phyloP scores from a whole-genome alignment of 2,888 invertebrate genomes.

The Microctonus hyperodae region DNA sequence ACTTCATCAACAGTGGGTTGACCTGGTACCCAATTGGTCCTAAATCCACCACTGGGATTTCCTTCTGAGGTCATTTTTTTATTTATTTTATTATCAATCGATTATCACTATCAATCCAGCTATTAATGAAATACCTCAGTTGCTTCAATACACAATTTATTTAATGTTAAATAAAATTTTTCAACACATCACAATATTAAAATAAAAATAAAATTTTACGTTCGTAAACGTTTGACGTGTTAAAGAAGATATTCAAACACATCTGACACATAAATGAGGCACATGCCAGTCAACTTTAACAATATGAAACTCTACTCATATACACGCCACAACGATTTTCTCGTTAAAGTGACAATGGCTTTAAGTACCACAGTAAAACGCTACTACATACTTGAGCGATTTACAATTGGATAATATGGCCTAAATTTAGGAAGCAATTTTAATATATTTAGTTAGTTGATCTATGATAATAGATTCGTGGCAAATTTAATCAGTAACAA shows the following conservation, averaged over 20 bases:
- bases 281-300: slow-evolving; percentile 33
- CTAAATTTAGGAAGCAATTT: slow-evolving; percentile 52
- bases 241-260: slow-evolving; percentile 16
- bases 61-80: slow-evolving; percentile 49
- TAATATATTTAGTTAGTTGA: slow-evolving; percentile 16
- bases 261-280: slow-evolving; percentile 34
- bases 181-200: neutral
- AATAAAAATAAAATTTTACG: slow-evolving; percentile 13
- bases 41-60: slow-evolving; percentile 35
- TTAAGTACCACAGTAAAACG: slow-evolving; percentile 49
- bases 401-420: slow-evolving; percentile 58
- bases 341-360: slow-evolving; percentile 54
- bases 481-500: neutral
- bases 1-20: slow-evolving; percentile 64
- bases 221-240: neutral
- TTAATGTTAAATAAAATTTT: neutral
- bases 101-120: neutral
- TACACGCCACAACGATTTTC: slow-evolving; percentile 55
- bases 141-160: too few relatives aligned
- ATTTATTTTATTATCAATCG: neutral
- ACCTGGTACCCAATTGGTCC: slow-evolving; percentile 42
- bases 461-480: slow-evolving; percentile 19
- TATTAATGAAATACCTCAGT: neutral
- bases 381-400: slow-evolving; percentile 41
- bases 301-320: slow-evolving; percentile 36